Conservation (phyloP, 2,888 invertebrate genomes). For the Macaria notata region DNA sequence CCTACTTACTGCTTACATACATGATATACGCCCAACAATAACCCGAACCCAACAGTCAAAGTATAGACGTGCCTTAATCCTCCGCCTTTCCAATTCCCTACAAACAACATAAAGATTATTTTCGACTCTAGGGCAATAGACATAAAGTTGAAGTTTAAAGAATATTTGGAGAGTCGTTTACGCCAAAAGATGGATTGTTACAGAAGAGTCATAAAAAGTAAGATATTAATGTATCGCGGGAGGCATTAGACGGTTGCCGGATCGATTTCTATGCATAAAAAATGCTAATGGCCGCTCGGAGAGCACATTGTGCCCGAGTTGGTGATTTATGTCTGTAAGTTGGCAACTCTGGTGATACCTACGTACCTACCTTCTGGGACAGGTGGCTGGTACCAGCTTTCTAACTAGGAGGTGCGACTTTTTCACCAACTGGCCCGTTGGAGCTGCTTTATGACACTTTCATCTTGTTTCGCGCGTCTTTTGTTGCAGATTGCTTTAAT, state of each 20-base stretch:
- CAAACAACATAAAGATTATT: slow-evolving; percentile 11
- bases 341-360: slow-evolving; percentile 55
- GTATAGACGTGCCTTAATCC: slow-evolving; percentile 49
- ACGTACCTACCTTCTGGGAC: slow-evolving; percentile 41
- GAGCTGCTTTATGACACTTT: slow-evolving; percentile 17
- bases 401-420: slow-evolving; percentile 3
- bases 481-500: neutral
- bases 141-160: slow-evolving; percentile 20
- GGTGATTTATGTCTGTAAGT: slow-evolving; percentile 69
- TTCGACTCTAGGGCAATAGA: slow-evolving; percentile 11
- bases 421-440: slow-evolving; percentile 10
- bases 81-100: slow-evolving; percentile 33
- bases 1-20: slow-evolving; percentile 17
- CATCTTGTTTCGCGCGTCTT: slow-evolving; percentile 13
- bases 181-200: slow-evolving; percentile 67
- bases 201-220: slow-evolving; percentile 82
- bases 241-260: slow-evolving; percentile 78
- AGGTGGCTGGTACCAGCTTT: slow-evolving; percentile 31
- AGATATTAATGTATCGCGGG: slow-evolving; percentile 83
- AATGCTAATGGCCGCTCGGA: slow-evolving; percentile 78
- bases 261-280: slow-evolving; percentile 82
- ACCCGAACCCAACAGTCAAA: slow-evolving; percentile 26
- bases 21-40: slow-evolving; percentile 29
- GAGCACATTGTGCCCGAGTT: slow-evolving; percentile 63
- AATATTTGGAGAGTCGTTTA: slow-evolving; percentile 41